Base-by-base conservation (phyloP, 2,797 vertebrate species). In the Crenuchus spilurus region DNA sequence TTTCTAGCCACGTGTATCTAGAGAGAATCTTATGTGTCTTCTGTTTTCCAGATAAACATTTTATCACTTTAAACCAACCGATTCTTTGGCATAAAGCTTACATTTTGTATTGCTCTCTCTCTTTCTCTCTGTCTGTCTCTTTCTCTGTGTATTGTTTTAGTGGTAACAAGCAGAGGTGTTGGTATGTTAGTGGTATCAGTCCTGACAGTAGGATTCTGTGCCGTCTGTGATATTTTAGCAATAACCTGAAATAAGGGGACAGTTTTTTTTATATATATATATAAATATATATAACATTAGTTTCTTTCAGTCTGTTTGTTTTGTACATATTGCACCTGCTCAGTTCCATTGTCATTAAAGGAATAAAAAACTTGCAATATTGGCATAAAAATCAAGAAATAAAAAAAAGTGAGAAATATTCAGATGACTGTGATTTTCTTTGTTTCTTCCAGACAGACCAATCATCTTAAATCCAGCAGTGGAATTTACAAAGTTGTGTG, bases 161-260 rank as follows among this genome's bases (percentile, higher is more conserved):
- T 91, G 80, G 82, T 90, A 87, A 86, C 91, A 87, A 92, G 88
- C 90, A 87, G 89, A 91, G 89, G 86, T 92, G 88, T 93, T 85
- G 83, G 87, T 90, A 89, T 92, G 89, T 89, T 94, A 93, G 92
- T 90, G 83, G 85, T 87, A 87, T 95, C 94, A 94, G 94, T 94
- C 93, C 94, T 92, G 92, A 92, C 91, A 91, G 94, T 97, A 94
- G 94, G 94, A 94, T 90, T 94, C 91, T 94, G 93, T 95, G 94
- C 96, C 91, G 93, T 95, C 96, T 96, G 94, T 96, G 95, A 96
- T 94, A 84, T 95, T 96, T 94, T 97, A 98, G 97, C 97, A 98
- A 98, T 98, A 98, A 96, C 89, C 90, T 96, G 94, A 95, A 95
- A 94, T 86, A 93, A 93, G 79, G 91, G 94, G 94, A 94, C 90